phyloP scores from a whole-genome alignment of 2,797 vertebrate species.

The Diplodus puntazzo region DNA sequence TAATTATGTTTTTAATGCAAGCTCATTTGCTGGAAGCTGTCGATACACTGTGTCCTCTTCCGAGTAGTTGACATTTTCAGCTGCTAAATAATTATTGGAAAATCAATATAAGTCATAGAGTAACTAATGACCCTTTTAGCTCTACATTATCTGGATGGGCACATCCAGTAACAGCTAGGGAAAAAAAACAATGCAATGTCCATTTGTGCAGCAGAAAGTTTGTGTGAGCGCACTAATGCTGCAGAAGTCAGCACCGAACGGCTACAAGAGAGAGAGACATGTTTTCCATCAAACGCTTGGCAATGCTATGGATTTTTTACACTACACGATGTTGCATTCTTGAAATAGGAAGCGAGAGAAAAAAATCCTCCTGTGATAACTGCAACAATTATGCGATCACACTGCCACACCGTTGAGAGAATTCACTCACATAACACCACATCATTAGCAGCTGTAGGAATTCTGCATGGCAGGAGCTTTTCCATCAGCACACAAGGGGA shows the following conservation, averaged over 20 bases:
- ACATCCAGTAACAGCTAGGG: background rate
- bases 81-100: conserved; percentile 46
- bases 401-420: conserved; percentile 28
- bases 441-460: conserved; percentile 24
- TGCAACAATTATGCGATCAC: conserved; percentile 52
- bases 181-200: conserved; percentile 6
- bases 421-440: conserved; percentile 27
- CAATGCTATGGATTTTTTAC: conserved; percentile 21
- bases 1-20: conserved; percentile 33
- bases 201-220: background rate
- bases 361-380: conserved; percentile 42
- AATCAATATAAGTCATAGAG: conserved; percentile 59
- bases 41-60: conserved; percentile 24
- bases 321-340: conserved; percentile 19
- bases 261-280: conserved; percentile 1
- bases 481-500: conserved; percentile 1
- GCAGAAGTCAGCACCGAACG: background rate
- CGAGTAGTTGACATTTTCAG: conserved; percentile 54
- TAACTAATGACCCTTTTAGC: conserved; percentile 52
- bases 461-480: background rate
- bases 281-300: conserved; percentile 17
- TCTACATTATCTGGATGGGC: conserved; percentile 26
- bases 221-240: background rate
- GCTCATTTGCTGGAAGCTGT: conserved; percentile 34
- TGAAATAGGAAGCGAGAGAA: background rate